phyloP scores from a whole-genome alignment of 2,113 vertebrate genomes.

The Emberiza fucata region DNA sequence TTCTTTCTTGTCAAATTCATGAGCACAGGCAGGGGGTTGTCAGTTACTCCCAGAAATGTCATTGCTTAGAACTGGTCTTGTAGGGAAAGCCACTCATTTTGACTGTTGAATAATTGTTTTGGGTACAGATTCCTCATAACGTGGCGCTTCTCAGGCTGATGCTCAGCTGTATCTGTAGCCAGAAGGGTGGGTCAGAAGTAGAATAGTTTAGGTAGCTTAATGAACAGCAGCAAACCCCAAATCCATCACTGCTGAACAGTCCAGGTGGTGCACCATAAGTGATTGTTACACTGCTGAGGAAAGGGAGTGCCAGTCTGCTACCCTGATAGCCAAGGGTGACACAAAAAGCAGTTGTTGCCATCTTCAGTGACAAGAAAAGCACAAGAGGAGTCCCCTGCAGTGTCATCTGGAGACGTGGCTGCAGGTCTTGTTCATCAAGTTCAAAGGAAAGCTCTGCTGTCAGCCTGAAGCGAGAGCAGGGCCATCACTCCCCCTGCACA shows the following conservation, averaged over 20 bases:
- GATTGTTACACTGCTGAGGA: not conserved
- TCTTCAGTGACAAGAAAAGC: not conserved
- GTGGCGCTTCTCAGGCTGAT: not conserved
- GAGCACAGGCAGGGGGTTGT: slow-evolving; percentile 41
- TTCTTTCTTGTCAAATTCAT: slow-evolving; percentile 51
- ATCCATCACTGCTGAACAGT: not conserved
- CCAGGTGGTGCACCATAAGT: not conserved
- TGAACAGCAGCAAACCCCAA: not conserved
- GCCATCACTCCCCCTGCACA: not conserved
- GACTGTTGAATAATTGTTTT: not conserved
- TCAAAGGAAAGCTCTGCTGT: not conserved
- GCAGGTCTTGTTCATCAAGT: not conserved
- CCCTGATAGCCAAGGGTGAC: not conserved
- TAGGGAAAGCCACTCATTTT: not conserved
- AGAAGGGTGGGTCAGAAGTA: not conserved
- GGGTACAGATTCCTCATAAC: not conserved
- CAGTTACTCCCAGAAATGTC: slow-evolving; percentile 28
- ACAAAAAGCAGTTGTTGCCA: not conserved
- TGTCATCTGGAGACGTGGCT: not conserved
- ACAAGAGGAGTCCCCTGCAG: not conserved
- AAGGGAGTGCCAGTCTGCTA: not conserved
- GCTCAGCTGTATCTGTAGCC: not conserved
- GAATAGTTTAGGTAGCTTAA: not conserved
- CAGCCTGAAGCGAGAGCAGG: not conserved
- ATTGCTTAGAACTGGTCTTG: not conserved